Evolutionary conservation across 2,888 invertebrate species (phyloP).

Genomic region (Drosophila leonis): DNA sequence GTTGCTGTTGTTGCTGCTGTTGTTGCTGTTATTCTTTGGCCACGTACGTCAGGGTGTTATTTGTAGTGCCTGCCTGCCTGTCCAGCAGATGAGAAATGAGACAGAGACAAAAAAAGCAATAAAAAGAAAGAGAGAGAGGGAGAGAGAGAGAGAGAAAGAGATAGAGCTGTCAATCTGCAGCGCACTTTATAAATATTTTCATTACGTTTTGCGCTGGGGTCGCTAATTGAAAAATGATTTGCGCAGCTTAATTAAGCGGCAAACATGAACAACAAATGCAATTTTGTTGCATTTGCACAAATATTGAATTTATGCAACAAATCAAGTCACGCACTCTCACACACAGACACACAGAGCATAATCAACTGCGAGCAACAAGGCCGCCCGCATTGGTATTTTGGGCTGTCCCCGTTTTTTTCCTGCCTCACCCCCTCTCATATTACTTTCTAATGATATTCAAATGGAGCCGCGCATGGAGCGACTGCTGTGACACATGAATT

Average conservation of each 20-base stretch:
- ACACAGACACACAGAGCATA: neutral
- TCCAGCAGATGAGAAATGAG: conserved; percentile 37
- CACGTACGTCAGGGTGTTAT: conserved; percentile 37
- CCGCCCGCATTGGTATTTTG: conserved; percentile 26
- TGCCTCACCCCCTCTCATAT: conserved; percentile 8
- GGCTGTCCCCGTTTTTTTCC: neutral
- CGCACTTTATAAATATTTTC: conserved; percentile 59
- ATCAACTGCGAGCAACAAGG: conserved; percentile 19
- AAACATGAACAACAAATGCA: conserved; percentile 34
- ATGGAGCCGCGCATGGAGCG: conserved; percentile 50
- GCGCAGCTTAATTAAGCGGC: conserved; percentile 57
- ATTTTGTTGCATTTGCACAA: conserved; percentile 32
- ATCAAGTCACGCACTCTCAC: neutral
- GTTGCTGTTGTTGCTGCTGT: conserved; percentile 1
- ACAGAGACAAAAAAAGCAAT: conserved; percentile 21
- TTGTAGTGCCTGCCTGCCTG: conserved; percentile 28
- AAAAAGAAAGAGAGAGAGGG: conserved; percentile 2
- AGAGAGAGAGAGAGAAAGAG: neutral
- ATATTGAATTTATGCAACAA: conserved; percentile 35
- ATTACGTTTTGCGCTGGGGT: conserved; percentile 37
- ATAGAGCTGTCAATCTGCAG: conserved; percentile 13
- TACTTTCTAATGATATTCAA: conserved; percentile 61
- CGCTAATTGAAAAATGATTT: conserved; percentile 74
- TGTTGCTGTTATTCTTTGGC: conserved; percentile 20
- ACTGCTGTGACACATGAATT: conserved; percentile 75